phyloP scores from a whole-genome alignment of 2,888 invertebrate species.

The Theodoxus fluviatilis region DNA sequence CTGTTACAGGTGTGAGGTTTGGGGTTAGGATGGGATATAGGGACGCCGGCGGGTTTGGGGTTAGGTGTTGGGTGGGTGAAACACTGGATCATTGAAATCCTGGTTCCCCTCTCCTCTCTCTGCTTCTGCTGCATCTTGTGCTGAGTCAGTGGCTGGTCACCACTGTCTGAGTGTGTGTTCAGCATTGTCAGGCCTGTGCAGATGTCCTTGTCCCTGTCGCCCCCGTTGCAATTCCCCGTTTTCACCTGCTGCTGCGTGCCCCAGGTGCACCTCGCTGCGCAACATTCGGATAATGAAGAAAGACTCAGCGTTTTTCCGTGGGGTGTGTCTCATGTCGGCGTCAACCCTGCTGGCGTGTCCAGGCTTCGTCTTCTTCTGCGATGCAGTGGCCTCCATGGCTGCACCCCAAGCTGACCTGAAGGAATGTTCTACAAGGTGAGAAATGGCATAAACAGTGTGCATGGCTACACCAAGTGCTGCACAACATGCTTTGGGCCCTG shows the following conservation, averaged over 20 bases:
- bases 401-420: constrained; percentile 94
- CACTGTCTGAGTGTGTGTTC: too few species aligned
- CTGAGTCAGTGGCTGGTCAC: too few species aligned
- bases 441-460: neutral
- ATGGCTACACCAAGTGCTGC: neutral
- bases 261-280: constrained; percentile 92
- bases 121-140: too few species aligned
- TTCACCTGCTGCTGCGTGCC: neutral
- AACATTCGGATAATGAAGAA: constrained; percentile 99
- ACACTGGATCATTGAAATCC: too few species aligned
- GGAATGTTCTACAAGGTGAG: constrained; percentile 94
- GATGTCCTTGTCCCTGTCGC: too few species aligned
- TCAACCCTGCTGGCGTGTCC: constrained; percentile 94
- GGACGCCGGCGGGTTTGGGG: too few species aligned
- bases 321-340: constrained; percentile 98
- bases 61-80: too few species aligned
- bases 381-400: constrained; percentile 98
- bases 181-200: too few species aligned
- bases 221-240: too few species aligned
- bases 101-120: too few species aligned
- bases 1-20: neutral
- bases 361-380: constrained; percentile 98
- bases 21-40: neutral
- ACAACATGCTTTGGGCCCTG: neutral
- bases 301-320: constrained; percentile 98